Percentiles rank a stretch among this genome's conserved stretches.
Evolutionary conservation across 1,140 invertebrate genomes (phyloP).

Genomic region (Drosophila pruinosa): DNA sequence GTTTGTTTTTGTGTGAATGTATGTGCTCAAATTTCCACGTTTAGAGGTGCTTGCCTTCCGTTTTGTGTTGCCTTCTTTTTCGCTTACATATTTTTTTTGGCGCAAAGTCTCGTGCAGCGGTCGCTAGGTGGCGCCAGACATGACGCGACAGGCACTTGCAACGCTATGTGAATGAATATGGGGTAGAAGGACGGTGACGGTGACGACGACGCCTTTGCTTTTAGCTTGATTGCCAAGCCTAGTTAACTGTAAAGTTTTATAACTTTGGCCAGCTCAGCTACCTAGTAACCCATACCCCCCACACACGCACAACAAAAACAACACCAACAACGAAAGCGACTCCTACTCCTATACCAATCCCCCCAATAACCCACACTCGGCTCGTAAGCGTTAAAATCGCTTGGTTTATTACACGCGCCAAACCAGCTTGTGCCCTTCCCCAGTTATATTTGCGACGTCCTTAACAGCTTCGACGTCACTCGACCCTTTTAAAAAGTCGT

Average conservation of each 20-base stretch:
- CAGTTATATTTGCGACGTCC: slow-evolving; percentile 13
- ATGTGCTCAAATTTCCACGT: slow-evolving; percentile 52
- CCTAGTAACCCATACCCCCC: slow-evolving; percentile 6
- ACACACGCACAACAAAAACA: neutral
- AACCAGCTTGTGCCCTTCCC: slow-evolving; percentile 18
- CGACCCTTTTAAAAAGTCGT: slow-evolving; percentile 81
- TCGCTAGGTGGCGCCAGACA: slow-evolving; percentile 71
- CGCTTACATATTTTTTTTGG: slow-evolving; percentile 7
- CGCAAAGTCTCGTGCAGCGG: slow-evolving; percentile 32
- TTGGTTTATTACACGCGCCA: slow-evolving; percentile 79
- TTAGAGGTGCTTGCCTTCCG: slow-evolving; percentile 64
- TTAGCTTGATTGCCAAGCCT: slow-evolving; percentile 81
- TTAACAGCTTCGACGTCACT: slow-evolving; percentile 54
- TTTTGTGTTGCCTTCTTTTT: slow-evolving; percentile 1
- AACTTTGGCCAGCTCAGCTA: slow-evolving; percentile 58
- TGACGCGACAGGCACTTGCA: slow-evolving; percentile 46
- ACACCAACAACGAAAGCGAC: slow-evolving; percentile 2
- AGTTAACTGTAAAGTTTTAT: slow-evolving; percentile 82
- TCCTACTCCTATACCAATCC: neutral
- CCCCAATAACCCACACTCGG: slow-evolving; percentile 3
- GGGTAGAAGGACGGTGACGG: neutral
- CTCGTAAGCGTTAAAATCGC: slow-evolving; percentile 70
- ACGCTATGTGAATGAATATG: slow-evolving; percentile 7
- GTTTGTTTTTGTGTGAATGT: neutral
- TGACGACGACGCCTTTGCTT: slow-evolving; percentile 75